Conservation (phyloP, 2,113 vertebrate genomes). For the Thamnaconus septentrionalis region DNA sequence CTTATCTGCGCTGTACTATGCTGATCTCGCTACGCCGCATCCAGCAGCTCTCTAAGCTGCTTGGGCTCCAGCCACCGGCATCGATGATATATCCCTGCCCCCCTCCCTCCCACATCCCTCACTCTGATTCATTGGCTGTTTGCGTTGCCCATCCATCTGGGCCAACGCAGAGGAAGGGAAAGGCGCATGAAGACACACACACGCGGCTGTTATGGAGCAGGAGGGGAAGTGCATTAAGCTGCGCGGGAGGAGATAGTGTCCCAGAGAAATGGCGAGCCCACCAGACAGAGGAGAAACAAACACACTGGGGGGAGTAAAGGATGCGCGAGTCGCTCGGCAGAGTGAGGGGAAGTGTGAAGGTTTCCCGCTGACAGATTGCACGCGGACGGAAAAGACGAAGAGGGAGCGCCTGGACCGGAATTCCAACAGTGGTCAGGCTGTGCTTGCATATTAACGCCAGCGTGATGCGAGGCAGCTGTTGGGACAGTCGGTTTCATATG, state of each 20-base stretch:
- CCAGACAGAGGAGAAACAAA: constrained; percentile 9
- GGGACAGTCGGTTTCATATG: background rate
- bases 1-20: constrained; percentile 69
- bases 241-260: constrained; percentile 49
- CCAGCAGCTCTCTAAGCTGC: constrained; percentile 66
- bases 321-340: constrained; percentile 31
- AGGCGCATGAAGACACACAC: constrained; percentile 63
- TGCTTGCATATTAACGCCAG: too few relatives aligned
- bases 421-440: too few relatives aligned
- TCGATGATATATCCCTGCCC: constrained; percentile 69
- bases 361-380: background rate
- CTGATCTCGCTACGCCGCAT: constrained; percentile 69
- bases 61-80: constrained; percentile 70
- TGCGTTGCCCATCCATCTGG: constrained; percentile 69
- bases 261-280: constrained; percentile 46
- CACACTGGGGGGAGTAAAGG: constrained; percentile 16
- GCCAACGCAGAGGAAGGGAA: constrained; percentile 55
- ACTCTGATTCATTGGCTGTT: constrained; percentile 74
- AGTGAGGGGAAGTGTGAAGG: constrained; percentile 44
- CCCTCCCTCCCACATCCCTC: constrained; percentile 67
- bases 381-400: background rate
- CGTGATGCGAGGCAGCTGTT: background rate
- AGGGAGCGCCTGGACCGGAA: background rate
- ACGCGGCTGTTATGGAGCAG: constrained; percentile 50
- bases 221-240: constrained; percentile 54